Base-by-base conservation (phyloP, 2,797 vertebrate genomes). In the Merluccius polli region DNA sequence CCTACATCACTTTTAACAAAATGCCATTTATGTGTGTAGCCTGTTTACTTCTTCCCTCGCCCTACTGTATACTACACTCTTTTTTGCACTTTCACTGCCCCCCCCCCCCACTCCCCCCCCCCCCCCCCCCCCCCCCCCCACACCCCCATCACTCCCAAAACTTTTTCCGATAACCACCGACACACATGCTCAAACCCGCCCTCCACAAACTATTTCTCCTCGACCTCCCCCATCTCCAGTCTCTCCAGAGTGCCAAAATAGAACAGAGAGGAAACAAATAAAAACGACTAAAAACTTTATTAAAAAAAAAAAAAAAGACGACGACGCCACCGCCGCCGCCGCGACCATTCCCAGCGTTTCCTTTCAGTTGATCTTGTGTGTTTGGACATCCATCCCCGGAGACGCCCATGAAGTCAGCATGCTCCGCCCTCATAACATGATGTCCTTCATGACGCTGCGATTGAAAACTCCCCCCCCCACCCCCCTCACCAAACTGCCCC, bases 21-120 rank as follows among this genome's bases (percentile, higher is more conserved):
- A 93, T 93, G 92, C 92, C 93, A 95, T 94, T 94, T 93, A 89
- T 94, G 91, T 94, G 92, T 94, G 93, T 94, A 93, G 89, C 92
- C 90, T 94, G 93, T 94, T 94, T 94, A 93, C 93, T 87, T 75
- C 86, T 78, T 71, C 73, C 76, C 81, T 68, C 63, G 1, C 24
- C 59, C 59, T 24, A 59, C 59, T 63, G 59, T 63, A 71, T 36
- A n/a, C 31, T 69, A 69, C 30, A 69, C 67, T 69, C 67, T 69
- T 76, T 86, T 87, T 86, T 89, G 86, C 87, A 89, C 87, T 89
- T 87, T 89, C 88, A 89, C 86, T 88, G 89, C 86, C 86, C 85
- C 83, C 78, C 52, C 73, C 71, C 24, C 83, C 29, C 76, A 74
- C 75, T 85, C 83, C 85, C 83, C 80, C 80, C 67, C 69, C 77